Conservation (phyloP, 1,140 invertebrate genomes). For the Megalopta genalis region DNA sequence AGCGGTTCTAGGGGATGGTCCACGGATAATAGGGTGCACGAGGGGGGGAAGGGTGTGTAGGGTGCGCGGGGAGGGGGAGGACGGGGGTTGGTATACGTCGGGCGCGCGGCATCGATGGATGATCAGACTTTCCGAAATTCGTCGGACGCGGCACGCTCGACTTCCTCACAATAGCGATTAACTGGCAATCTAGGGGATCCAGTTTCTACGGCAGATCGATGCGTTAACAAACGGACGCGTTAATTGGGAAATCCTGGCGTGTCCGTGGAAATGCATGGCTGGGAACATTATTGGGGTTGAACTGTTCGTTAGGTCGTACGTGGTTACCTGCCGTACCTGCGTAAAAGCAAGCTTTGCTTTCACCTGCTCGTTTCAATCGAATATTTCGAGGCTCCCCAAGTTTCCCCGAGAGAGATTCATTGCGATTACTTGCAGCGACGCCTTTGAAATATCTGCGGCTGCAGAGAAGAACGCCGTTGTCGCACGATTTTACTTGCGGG, state of each 20-base stretch:
- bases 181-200: background rate
- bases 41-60: too few relatives aligned
- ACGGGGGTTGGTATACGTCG: too few relatives aligned
- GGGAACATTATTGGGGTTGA: conserved; percentile 2
- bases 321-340: background rate
- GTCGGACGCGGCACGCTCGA: background rate
- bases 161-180: conserved; percentile 1
- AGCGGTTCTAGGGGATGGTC: too few relatives aligned
- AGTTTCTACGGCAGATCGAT: background rate
- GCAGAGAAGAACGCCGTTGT: too few relatives aligned
- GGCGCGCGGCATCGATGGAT: background rate
- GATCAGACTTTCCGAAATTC: conserved; percentile 27
- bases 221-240: conserved; percentile 2
- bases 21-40: too few relatives aligned
- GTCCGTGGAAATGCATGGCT: background rate
- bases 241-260: conserved; percentile 9
- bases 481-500: too few relatives aligned
- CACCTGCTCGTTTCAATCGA: background rate
- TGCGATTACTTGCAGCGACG: too few relatives aligned
- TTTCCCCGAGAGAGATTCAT: too few relatives aligned
- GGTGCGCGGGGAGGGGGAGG: background rate
- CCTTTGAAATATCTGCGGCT: too few relatives aligned
- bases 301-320: background rate
- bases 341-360: background rate
- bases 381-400: background rate